Conservation (phyloP, 2,113 vertebrate genomes). For the Zosterops hypoxanthus region DNA sequence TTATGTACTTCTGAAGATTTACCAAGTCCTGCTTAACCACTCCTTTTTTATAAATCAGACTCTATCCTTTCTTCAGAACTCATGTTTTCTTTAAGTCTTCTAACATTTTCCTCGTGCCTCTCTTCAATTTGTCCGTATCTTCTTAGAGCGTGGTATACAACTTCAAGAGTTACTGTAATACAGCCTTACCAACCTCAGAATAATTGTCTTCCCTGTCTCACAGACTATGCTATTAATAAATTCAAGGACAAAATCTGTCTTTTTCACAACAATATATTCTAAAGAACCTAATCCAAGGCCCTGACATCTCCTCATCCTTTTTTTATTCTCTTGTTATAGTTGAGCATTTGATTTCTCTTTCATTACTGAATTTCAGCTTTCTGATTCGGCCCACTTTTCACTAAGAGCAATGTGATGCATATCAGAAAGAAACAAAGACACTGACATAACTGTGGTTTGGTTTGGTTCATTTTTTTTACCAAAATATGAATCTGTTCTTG, state of each 20-base stretch:
- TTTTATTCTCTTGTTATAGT: neutral
- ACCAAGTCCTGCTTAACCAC: neutral
- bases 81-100: neutral
- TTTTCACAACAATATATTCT: neutral
- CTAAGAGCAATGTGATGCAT: neutral
- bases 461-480: neutral
- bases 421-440: neutral
- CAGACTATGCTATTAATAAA: neutral
- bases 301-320: neutral
- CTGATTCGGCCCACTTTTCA: neutral
- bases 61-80: neutral
- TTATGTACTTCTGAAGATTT: neutral
- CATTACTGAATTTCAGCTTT: neutral
- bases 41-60: neutral
- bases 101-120: neutral
- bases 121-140: neutral
- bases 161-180: neutral
- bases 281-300: neutral
- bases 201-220: neutral
- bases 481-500: neutral
- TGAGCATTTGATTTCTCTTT: neutral
- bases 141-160: neutral
- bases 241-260: neutral
- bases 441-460: neutral
- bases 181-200: neutral